A percentile compares a stretch with the other conserved stretches of the same genome.
These are phyloP conservation scores for Linepithema humile DNA, from an alignment of 1,140 invertebrate species.

Conservation along the genomic window DNA sequence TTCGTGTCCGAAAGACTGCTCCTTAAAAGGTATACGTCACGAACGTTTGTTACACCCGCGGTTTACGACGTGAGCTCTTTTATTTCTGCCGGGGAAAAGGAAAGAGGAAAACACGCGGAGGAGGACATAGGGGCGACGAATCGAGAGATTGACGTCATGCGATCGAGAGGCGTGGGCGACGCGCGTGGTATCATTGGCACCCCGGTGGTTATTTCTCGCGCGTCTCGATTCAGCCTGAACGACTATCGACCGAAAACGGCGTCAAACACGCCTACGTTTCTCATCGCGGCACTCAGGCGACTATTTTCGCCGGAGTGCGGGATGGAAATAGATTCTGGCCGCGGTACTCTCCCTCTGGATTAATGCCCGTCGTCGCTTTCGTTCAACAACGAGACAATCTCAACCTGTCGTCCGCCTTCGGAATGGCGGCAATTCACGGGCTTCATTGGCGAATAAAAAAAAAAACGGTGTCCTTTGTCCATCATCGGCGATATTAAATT, in stretches of 20 bases:
- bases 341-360: neutral
- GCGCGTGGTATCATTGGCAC: neutral
- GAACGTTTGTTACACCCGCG: neutral
- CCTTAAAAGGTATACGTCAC: neutral
- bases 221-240: neutral
- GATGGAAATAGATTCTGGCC: slow-evolving; percentile 47
- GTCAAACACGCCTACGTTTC: slow-evolving; percentile 55
- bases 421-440: neutral
- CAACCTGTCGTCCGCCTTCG: neutral
- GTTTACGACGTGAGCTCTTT: slow-evolving; percentile 15
- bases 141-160: slow-evolving; percentile 64
- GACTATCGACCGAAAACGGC: slow-evolving; percentile 55
- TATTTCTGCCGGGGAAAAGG: neutral
- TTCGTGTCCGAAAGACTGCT: neutral
- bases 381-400: neutral
- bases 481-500: neutral
- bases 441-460: neutral
- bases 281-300: slow-evolving; percentile 12
- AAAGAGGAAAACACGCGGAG: neutral
- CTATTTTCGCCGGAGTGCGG: slow-evolving; percentile 47
- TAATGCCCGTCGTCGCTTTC: neutral
- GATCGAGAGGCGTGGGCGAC: slow-evolving; percentile 49
- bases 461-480: neutral
- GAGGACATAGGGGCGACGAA: slow-evolving; percentile 17
- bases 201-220: neutral